Evolutionary conservation across 2,113 vertebrate species (phyloP).

Genomic region (Gasterosteus aculeatus): DNA sequence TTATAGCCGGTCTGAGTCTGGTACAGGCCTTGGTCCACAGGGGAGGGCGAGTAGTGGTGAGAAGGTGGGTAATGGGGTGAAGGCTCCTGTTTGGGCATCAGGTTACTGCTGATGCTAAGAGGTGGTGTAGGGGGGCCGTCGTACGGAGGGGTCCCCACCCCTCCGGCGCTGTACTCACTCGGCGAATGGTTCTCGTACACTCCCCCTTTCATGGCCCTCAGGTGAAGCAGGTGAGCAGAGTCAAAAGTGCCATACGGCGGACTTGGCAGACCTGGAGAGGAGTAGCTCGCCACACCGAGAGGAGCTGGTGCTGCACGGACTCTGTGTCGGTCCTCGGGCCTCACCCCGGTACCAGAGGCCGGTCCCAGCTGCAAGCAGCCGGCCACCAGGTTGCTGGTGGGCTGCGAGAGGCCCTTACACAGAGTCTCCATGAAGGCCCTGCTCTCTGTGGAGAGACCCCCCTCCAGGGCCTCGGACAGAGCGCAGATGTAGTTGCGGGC

Average conservation of each 20-base stretch:
- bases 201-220: conserved; percentile 89
- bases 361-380: conserved; percentile 91
- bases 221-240: conserved; percentile 87
- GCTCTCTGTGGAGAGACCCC: conserved; percentile 88
- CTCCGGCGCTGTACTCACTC: conserved; percentile 76
- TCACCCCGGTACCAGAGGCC: conserved; percentile 74
- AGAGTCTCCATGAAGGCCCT: conserved; percentile 93
- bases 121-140: conserved; percentile 93
- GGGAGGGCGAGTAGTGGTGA: conserved; percentile 80
- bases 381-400: conserved; percentile 94
- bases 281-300: conserved; percentile 80
- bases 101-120: conserved; percentile 91
- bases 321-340: conserved; percentile 83
- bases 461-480: conserved; percentile 93
- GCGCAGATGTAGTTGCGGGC: conserved; percentile 98
- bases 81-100: conserved; percentile 91
- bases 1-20: conserved; percentile 84
- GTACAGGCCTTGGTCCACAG: conserved; percentile 86
- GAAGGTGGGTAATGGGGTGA: conserved; percentile 79
- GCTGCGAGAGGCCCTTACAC: conserved; percentile 96
- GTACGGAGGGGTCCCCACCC: conserved; percentile 87
- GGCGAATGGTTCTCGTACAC: conserved; percentile 86
- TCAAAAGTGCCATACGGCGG: conserved; percentile 94
- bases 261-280: conserved; percentile 91
- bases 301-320: conserved; percentile 58